Percentiles rank a stretch among this genome's conserved stretches.
Conservation (phyloP, 2,113 vertebrate species). For the Hucho hucho region DNA sequence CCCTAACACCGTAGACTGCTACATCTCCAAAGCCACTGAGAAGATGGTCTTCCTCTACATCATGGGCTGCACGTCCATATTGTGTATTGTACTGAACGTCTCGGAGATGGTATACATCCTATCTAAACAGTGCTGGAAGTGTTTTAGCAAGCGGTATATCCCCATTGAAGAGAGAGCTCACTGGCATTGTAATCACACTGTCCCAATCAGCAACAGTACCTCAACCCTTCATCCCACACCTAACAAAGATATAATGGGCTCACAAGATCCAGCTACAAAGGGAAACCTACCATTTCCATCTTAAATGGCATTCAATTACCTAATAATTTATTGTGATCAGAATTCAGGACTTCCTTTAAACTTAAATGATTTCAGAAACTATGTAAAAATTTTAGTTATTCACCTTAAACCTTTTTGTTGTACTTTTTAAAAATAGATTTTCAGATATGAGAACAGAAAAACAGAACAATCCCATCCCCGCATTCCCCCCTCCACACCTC, state of each 20-base stretch:
- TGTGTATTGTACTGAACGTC: conserved; percentile 81
- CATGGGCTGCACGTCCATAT: conserved; percentile 78
- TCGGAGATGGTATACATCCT: conserved; percentile 81
- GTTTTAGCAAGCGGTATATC: conserved; percentile 60
- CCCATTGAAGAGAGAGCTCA: conserved; percentile 14
- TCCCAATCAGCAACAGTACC: not conserved
- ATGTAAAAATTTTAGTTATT: no score
- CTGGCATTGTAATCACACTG: conserved; percentile 10
- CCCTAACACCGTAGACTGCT: conserved; percentile 83
- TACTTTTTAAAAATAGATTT: no score
- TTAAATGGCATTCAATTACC: no score
- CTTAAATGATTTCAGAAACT: no score
- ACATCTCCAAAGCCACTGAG: conserved; percentile 81
- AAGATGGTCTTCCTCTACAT: conserved; percentile 86
- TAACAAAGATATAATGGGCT: conserved; percentile 10
- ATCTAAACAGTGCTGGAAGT: conserved; percentile 74
- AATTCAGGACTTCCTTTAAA: no score
- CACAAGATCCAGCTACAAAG: not conserved
- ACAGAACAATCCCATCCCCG: no score
- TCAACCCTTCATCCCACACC: conserved; percentile 4
- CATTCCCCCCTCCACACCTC: no score
- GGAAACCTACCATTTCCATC: conserved; percentile 30
- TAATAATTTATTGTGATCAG: no score
- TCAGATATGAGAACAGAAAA: no score
- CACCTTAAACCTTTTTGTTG: no score